A percentile compares a stretch with the other conserved stretches of the same genome.
Evolutionary conservation across 2,797 vertebrate genomes (phyloP).

Genomic region (Corythornis leucogaster): DNA sequence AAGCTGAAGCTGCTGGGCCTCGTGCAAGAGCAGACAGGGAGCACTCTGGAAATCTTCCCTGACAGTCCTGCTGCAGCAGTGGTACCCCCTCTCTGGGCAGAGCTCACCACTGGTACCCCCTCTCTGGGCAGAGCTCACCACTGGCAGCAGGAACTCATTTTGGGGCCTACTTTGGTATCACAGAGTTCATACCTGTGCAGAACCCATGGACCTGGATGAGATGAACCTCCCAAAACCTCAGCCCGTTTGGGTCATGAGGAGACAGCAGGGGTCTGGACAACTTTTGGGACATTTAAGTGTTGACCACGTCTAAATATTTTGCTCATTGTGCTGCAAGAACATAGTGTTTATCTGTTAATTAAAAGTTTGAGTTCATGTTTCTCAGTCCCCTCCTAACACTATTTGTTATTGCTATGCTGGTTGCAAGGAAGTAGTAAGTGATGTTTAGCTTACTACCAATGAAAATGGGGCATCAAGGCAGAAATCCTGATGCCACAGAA

Average conservation of each 20-base stretch:
- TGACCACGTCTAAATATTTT: neutral
- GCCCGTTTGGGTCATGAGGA: rapidly evolving
- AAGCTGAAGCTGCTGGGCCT: neutral
- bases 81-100: neutral
- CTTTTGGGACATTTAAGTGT: neutral
- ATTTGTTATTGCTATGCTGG: neutral
- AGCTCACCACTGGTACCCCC: neutral
- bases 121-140: neutral
- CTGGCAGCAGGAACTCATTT: neutral
- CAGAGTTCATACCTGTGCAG: rapidly evolving
- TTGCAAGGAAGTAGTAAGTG: neutral
- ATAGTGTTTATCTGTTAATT: neutral
- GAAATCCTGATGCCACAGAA: rapidly evolving
- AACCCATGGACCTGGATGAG: neutral
- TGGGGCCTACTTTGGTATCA: neutral
- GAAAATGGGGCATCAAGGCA: neutral
- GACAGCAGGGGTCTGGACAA: neutral
- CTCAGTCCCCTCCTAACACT: neutral
- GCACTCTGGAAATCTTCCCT: neutral
- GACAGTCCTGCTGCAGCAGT: neutral
- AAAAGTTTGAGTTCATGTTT: neutral
- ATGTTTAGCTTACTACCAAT: neutral
- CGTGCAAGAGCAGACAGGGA: neutral
- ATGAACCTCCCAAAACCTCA: neutral
- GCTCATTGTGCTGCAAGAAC: neutral